Evolutionary conservation across 1,140 invertebrate genomes (phyloP), one percentile per base, ranked within the genome.

Genomic region (Rhagoletis zephyria): DNA sequence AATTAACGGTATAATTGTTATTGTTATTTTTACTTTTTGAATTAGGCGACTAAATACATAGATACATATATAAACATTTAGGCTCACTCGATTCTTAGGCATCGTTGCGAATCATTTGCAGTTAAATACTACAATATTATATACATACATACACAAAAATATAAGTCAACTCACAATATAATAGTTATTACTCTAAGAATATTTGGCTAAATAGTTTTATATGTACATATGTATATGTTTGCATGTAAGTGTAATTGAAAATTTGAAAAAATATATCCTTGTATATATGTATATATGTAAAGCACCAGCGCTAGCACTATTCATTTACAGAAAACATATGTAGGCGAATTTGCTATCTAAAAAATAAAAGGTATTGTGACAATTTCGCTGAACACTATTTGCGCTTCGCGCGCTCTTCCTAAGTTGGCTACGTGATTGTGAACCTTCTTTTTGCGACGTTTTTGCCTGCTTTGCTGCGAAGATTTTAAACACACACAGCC

Each of bases 221-320:
- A n/a, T n/a, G n/a, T n/a, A 91, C 56, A 59, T 30, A 81, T 56
- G 56, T 81, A 81, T 30, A 81, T 77, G 16, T 77, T 4, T 92
- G 91, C 48, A 87, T 42, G 7, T 67, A 19, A 40, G 9, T 40
- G 19, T 65, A 10, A 56, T 56, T 10, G 51, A 56, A 56, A 5
- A 56, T 56, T 30, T 30, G 30, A 30, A 59, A 19, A 40, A 67
- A 67, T 16, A 40, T 67, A n/a, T 81, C 19, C n/a, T n/a, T 56
- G 56, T 81, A 81, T 56, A 56, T 56, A 19, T 81, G 67, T 70
- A 45, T 45, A 56, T 56, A 12, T 67, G 42, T 67, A 74, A 74
- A 16, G 42, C 67, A 74, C 14, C 45, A 45, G 4, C 45, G 67
- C 67, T 45, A 74, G 64, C 64, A 67, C 64, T 67, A 67, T 40